Evolutionary conservation across 2,113 vertebrate genomes (phyloP), one percentile per base, ranked within the genome.

Genomic region (Gopherus evgoodei): DNA sequence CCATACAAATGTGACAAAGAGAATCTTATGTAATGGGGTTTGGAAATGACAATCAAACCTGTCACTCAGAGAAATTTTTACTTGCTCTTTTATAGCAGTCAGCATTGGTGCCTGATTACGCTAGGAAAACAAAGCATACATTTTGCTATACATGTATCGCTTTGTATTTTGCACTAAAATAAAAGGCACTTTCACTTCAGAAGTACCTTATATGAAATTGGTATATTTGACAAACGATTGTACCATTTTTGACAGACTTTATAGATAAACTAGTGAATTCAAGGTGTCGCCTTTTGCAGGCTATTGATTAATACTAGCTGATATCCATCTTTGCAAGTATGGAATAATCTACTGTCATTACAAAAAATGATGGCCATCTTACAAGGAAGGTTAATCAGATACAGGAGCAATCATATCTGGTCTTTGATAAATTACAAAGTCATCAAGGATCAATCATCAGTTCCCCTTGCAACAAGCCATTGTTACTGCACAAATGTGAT

Each of bases 321-420:
- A 98, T 98, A 98, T 97, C 97, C 12, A 87, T 98, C 98, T 97
- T 94, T 95, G 97, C 96, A 90, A 96, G 98, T 93, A 94, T 87
- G 88, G 96, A 97, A 95, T 93, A 98, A 98, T 98, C 97, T 87
- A 42, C 96, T 97, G 98, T 96, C 97, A 96, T 94, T 97, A 97
- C 89, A 98, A 90, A 92, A 92, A 96, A 96, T 75, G 97, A 98
- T 94, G 97, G 90, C 93, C 84, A 76, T 95, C 96, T 97, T 92
- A 72, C 96, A 84, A 96, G 97, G 97, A 96, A 96, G 98, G 98
- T 98, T 98, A 98, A 98, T 98, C 98, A 97, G 96, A 98, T 96
- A 97, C 96, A 94, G 94, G 91, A 95, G 96, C 95, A 98, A 97
- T 97, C 78, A 72, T 24, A 91, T n/a, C 95, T 92, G 83, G 93